Evolutionary conservation across 2,113 vertebrate genomes (phyloP), one percentile per base, ranked within the genome.

Genomic region (Megaceryle maxima): DNA sequence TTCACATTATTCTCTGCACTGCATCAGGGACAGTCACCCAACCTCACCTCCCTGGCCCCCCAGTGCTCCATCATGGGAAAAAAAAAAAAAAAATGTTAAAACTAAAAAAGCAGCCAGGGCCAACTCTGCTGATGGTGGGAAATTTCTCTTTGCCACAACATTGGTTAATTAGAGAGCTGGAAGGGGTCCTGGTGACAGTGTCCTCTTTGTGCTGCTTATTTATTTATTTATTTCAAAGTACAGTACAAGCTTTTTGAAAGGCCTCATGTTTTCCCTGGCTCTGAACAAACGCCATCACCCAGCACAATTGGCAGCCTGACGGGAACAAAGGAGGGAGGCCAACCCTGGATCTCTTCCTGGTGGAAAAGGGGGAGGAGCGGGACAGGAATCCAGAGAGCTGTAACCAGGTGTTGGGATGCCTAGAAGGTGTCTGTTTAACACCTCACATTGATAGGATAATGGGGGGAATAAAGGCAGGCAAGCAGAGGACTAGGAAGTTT

Each of bases 211-310:
- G 91, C 94, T 92, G 76, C 76, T 43, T 74, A 83, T 80, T 97
- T 97, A 96, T 97, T 94, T 96, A 94, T 97, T 97, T 96, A 93
- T 95, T 87, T 82, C 63, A 13, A 96, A 97, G 87, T 89, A 97
- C 95, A 94, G 94, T 72, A 92, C 2, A 20, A 81, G 75, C 96
- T 96, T 97, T 97, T 84, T 96, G 97, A 98, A 97, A 92, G 94
- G 94, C 97, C 95, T 95, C 97, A 95, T 98, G 97, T 98, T 98
- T 97, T 97, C 97, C 69, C 96, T 96, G 91, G 95, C 97, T 95
- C 95, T 29, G 92, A 96, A 94, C 94, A 97, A 97, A 97, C 84
- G 95, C 97, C 93, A 96, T 90, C 94, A 43, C 87, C 94, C 97
- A 96, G 97, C 96, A 97, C 86, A 96, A 96, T 97, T 90, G 57